Evolutionary conservation across 1,140 invertebrate genomes (phyloP), one percentile per base, ranked within the genome.

Genomic region (Pomphorhynchus laevis): DNA sequence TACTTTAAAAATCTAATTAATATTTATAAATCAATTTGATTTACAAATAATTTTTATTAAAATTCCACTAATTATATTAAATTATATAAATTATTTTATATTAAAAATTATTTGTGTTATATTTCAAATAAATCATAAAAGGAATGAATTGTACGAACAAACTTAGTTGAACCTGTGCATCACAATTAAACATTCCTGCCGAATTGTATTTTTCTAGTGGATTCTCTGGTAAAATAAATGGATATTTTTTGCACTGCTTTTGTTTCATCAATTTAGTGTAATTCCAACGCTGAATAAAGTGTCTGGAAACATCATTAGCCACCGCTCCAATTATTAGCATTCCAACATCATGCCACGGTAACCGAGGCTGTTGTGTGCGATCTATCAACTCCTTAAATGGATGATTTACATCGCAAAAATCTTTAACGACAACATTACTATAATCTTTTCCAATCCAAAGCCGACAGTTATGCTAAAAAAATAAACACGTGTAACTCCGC

Each of bases 391-490:
- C 79, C 67, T 59, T 65, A 63, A 71, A 86, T 1, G 82, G 84
- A 42, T 68, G 64, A 48, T 91, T 45, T 16, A 58, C 44, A 38
- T 79, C 70, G 42, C 68, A 68, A 56, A 89, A 86, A 58, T 93
- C 84, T 57, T 89, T 86, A n/a, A 79, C 70, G 47, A 93, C 86
- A 53, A 89, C 91, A 59, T 93, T 95, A 4, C 69, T 70, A 51
- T 95, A 95, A 55, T 95, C 84, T 57, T 93, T 89, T 23, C 82
- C 84, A 31, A 84, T 67, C 84, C 84, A 95, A n/a, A 79, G 59
- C 14, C 25, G 14, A 29, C 2, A 3, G 25, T 12, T 29, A 29
- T 29, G 17, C 8, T 18, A 14, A 20, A 11, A 12, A 14, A 35
- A 35, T 35, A 11, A 20, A 16, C 18, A 16, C 8, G 14, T 35